These are phyloP conservation scores for Microctonus aethiopoides DNA, from an alignment of 2,888 invertebrate genomes.

Conservation along the genomic window DNA sequence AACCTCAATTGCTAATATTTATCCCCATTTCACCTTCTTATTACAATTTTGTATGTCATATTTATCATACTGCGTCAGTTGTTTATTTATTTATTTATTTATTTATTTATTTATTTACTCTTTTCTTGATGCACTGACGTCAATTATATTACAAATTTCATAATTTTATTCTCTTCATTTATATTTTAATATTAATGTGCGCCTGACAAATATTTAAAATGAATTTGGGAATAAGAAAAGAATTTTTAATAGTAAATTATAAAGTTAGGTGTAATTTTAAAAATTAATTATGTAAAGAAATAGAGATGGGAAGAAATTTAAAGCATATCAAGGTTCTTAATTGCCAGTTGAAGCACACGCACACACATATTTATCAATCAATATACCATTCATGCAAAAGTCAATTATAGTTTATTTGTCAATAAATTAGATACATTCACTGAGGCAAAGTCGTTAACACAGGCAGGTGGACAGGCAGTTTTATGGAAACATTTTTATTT, in stretches of 20 bases:
- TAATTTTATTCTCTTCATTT: neutral
- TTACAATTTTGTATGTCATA: neutral
- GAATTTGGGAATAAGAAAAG: neutral
- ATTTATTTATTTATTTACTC: neutral
- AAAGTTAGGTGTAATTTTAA: neutral
- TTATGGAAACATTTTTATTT: slow-evolving; percentile 37
- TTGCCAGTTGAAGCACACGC: slow-evolving; percentile 12
- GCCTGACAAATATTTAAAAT: neutral
- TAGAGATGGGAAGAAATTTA: neutral
- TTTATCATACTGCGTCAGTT: neutral
- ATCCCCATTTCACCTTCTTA: neutral
- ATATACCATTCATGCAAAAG: slow-evolving; percentile 28
- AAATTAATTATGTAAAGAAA: neutral
- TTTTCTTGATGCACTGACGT: neutral
- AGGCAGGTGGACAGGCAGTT: slow-evolving; percentile 50
- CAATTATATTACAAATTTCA: neutral
- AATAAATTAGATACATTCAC: slow-evolving; percentile 55
- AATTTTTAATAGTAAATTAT: neutral
- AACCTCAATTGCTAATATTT: neutral
- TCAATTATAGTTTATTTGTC: slow-evolving; percentile 32
- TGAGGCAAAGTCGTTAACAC: slow-evolving; percentile 53
- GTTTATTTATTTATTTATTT: neutral
- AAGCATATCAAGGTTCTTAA: slow-evolving; percentile 22
- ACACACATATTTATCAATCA: slow-evolving; percentile 1
- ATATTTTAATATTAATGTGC: neutral